Conservation (phyloP, 2,888 invertebrate genomes). For the Lymantria monacha region DNA sequence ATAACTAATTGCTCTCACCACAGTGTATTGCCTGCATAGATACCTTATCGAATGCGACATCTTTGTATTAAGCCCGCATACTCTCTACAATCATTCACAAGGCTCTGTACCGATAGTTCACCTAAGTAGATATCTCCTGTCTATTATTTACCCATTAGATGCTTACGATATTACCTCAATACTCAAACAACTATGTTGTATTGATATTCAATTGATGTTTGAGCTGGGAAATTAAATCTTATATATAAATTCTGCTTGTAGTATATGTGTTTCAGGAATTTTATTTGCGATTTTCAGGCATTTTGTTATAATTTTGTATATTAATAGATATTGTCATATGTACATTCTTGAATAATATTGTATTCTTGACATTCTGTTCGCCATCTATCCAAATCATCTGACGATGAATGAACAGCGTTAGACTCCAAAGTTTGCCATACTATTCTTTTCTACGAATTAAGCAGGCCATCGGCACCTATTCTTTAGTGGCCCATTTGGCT, state of each 20-base stretch:
- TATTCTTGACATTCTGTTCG: too few species aligned
- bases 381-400: too few species aligned
- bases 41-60: constrained; percentile 26
- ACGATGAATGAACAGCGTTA: too few species aligned
- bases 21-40: constrained; percentile 1
- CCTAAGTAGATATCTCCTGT: constrained; percentile 14
- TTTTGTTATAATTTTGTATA: too few species aligned
- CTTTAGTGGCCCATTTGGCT: too few species aligned
- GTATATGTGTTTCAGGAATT: too few species aligned
- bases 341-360: too few species aligned
- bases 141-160: constrained; percentile 47
- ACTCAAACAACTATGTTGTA: constrained; percentile 33
- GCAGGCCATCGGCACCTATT: too few species aligned
- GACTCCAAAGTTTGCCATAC: too few species aligned
- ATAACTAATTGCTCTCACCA: background rate
- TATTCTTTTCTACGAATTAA: too few species aligned
- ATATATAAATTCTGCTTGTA: background rate
- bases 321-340: too few species aligned
- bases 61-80: constrained; percentile 46
- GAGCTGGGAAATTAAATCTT: background rate
- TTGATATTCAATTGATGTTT: constrained; percentile 34
- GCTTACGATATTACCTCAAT: constrained; percentile 40
- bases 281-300: too few species aligned
- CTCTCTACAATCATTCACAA: constrained; percentile 34
- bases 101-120: constrained; percentile 22